Evolutionary conservation across 2,113 vertebrate species (phyloP), one percentile per base, ranked within the genome.

Genomic region (Chascanopsetta lugubris): DNA sequence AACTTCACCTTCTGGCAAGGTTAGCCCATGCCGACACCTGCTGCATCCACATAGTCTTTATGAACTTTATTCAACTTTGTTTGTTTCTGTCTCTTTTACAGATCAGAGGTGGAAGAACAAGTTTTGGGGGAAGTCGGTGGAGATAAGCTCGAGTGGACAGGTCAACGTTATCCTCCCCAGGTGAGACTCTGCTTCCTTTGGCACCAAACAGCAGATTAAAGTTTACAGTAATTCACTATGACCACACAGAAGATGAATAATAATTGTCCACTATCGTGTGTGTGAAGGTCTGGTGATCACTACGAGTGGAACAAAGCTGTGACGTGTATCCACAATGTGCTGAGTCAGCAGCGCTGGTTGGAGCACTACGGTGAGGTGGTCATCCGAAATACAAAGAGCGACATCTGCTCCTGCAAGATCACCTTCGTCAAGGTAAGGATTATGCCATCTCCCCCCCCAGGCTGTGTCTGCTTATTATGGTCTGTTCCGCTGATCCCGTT

Each of bases 21-120:
- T 96, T 80, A 10, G 54, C 38, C 21, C 17, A 12, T 4, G 4
- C 36, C n/a, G 13, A 29, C 9, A 0, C 22, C 2, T 18, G 17
- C 4, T 32, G 2, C 3, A 11, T 34, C 1, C 15, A 20, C 7
- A 13, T 32, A 3, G 13, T 6, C 10, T 15, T 24, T 12, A 1
- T 45, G 18, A 21, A 9, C 38, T n/a, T 11, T 2, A 2, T 21
- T 45, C 4, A 46, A 32, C 17, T 13, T 53, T 15, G 2, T 67
- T 4, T 53, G 3, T 59, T 34, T 67, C 2, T 45, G 1, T 64
- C 45, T 40, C 60, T 30, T n/a, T n/a, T n/a, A n/a, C 75, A 95
- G 96, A 97, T 85, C 95, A 97, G 90, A 93, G 95, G 63, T 97
- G 96, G 96, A 97, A 98, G 85, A 90, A 97, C 88, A 98, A 97